Evolutionary conservation across 2,113 vertebrate species (phyloP), one percentile per base, ranked within the genome.

Genomic region (Bubo scandiacus): DNA sequence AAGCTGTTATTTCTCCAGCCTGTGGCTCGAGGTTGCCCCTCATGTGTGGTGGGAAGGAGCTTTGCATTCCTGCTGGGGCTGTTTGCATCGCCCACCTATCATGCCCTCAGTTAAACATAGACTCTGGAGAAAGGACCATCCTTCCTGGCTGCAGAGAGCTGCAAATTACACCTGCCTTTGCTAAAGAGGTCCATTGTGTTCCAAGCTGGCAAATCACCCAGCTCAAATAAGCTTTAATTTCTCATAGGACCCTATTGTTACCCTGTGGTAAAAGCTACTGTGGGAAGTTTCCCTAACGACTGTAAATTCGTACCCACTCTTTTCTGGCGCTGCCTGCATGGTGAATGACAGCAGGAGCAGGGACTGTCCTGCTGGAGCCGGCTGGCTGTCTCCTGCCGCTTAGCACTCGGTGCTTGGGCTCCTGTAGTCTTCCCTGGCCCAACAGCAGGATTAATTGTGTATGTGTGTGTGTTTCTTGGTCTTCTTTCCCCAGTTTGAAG

Each of bases 211-310:
- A 91, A 75, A 88, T 78, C 88, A 94, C 30, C 40, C 75, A 52
- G 63, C 51, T 88, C 47, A 59, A 81, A 79, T 49, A 86, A 86
- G 63, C 82, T 94, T 84, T 83, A 71, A 49, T 93, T 94, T 96
- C 67, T 93, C 82, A 88, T 68, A 93, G 86, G 57, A 88, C 59
- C 15, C 82, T 81, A 59, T 94, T 94, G 88, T 95, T 92, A 81
- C 43, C 32, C 77, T 15, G 10, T 71, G 83, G 72, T 88, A 55
- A 84, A 96, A 92, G 83, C 86, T 91, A 15, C 86, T 65, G 68
- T 84, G 89, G 95, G 94, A 89, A 93, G 91, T 94, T 92, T 92
- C 95, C 91, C 45, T 66, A 82, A 52, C 0, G 1, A 34, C 36
- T 32, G 36, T 59, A 42, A 88, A 84, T 80, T 51, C 11, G 7